These are phyloP conservation scores for Zosterops japonicus DNA, from an alignment of 2,113 vertebrate genomes.

Conservation along the genomic window DNA sequence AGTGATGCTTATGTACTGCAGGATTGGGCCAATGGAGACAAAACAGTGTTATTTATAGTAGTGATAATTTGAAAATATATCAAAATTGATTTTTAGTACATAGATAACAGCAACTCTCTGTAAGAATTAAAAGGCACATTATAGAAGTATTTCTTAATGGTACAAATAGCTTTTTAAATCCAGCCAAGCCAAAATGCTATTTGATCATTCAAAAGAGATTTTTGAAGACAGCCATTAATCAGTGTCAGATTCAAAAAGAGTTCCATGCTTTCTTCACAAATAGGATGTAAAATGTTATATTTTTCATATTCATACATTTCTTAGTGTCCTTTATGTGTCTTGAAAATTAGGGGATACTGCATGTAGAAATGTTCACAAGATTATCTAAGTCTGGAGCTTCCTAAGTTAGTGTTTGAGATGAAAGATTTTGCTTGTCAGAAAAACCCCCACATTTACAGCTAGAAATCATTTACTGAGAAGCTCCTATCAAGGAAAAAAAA, in stretches of 20 bases:
- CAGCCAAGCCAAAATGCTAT: background rate
- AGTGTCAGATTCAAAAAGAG: slow-evolving; percentile 7
- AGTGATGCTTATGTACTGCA: background rate
- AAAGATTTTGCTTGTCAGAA: background rate
- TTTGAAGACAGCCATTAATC: slow-evolving; percentile 31
- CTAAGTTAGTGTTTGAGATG: background rate
- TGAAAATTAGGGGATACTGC: background rate
- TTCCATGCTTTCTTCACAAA: background rate
- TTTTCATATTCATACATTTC: slow-evolving; percentile 17
- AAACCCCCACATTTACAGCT: background rate
- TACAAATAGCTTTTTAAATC: slow-evolving; percentile 16
- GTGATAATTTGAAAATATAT: background rate
- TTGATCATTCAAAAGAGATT: slow-evolving; percentile 36
- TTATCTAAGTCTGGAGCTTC: background rate
- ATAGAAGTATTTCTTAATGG: background rate
- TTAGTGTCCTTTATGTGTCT: background rate
- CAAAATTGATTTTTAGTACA: background rate
- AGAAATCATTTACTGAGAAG: background rate
- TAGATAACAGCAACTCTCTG: background rate
- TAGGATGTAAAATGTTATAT: background rate
- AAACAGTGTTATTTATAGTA: background rate
- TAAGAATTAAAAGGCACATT: slow-evolving; percentile 24
- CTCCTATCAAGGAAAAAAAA: background rate
- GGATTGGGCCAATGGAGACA: background rate
- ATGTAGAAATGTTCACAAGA: background rate